Evolutionary conservation across 2,888 invertebrate genomes (phyloP), one percentile per base, ranked within the genome.

Genomic region (Abrostola triplasia): DNA sequence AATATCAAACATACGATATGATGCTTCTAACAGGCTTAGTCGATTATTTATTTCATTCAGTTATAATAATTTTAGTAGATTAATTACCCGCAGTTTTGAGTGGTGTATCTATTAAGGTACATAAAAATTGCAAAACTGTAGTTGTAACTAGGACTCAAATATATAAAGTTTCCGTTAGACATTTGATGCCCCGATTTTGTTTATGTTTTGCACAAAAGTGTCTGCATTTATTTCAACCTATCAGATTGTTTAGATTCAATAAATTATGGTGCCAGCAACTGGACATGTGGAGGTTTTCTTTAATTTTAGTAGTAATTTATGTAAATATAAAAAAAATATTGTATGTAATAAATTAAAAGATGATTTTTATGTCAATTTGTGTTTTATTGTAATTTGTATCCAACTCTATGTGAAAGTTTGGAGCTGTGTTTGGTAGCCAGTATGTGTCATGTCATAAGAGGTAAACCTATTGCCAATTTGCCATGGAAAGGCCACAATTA

Each of bases 281-380:
- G 67, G 57, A 59, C 50, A 73, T 73, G 73, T 77, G 70, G 67
- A 76, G 76, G 59, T 67, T 73, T 82, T 76, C 65, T 78, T 82
- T 85, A 86, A 84, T 84, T 83, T 84, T 87, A 89, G 85, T 87
- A 89, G 85, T 87, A 83, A 88, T 83, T 88, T 88, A 86, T 92
- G 92, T 92, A 93, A 92, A 93, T 93, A 92, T 88, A 84, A 84
- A 84, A 40, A 24, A 40, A 87, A 88, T 84, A 86, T 83, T 86
- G 84, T 89, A 88, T 88, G 84, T 89, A 88, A 90, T 90, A 90
- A 92, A 91, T 77, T 91, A 90, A 92, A 85, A 85, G 75, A 89
- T 88, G 89, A 84, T 88, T 90, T 88, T 88, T 87, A 89, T 87
- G 87, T 89, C 76, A 55, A 67, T 54, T n/a, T 40, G 36, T 68